Percentiles rank a stretch among this genome's conserved stretches.
Conservation (phyloP, 2,797 vertebrate species). For the Enteromius viviparus region DNA sequence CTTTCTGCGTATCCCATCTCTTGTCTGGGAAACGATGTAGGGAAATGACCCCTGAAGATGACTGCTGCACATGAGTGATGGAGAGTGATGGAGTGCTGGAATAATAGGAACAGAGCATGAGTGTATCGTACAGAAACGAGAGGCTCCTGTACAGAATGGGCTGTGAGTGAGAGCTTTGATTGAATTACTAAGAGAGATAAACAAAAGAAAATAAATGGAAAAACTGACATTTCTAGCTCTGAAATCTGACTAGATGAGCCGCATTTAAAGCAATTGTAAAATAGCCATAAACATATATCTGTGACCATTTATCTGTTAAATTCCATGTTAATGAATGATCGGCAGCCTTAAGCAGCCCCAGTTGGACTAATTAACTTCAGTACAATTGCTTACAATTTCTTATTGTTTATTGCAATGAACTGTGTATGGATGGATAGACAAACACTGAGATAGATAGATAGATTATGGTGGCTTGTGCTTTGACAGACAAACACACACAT, state of each 20-base stretch:
- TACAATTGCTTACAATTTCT: not conserved
- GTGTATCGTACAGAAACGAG: conserved; percentile 37
- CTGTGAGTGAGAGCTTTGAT: conserved; percentile 8
- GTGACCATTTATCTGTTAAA: not conserved
- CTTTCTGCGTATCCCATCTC: conserved; percentile 75
- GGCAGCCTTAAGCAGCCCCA: not conserved
- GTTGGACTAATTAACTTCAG: not conserved
- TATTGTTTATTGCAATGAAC: not conserved
- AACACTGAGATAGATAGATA: not conserved
- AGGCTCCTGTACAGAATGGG: conserved; percentile 48
- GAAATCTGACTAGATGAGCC: not conserved
- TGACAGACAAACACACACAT: conserved; percentile 35
- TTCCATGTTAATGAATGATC: not conserved
- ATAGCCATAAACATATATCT: not conserved
- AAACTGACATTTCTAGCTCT: not conserved
- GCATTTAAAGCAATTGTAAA: not conserved
- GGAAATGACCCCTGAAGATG: conserved; percentile 79
- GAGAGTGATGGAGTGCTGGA: conserved; percentile 62
- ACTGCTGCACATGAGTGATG: conserved; percentile 68
- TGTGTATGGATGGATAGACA: not conserved
- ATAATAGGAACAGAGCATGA: conserved; percentile 59
- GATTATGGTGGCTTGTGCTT: not conserved
- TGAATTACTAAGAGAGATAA: conserved; percentile 40
- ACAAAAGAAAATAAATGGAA: conserved; percentile 1
- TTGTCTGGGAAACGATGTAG: conserved; percentile 69